phyloP scores from a whole-genome alignment of 2,113 vertebrate species.

The Fulica atra region DNA sequence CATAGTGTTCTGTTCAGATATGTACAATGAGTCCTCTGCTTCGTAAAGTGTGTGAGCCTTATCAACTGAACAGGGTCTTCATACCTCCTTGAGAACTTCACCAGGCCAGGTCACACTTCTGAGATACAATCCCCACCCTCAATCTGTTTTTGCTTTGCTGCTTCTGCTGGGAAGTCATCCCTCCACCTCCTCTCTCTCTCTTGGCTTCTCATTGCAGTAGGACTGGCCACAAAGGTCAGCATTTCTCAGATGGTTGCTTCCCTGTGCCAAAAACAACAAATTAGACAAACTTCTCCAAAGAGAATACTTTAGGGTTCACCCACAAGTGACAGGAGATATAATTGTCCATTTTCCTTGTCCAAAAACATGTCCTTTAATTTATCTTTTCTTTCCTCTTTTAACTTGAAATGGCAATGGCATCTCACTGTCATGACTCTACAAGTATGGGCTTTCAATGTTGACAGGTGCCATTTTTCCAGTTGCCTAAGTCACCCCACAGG shows the following conservation, averaged over 20 bases:
- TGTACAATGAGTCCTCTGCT: background rate
- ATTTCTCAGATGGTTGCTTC: background rate
- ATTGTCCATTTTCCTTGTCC: background rate
- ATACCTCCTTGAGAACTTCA: background rate
- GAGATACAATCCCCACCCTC: background rate
- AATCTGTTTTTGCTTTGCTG: background rate
- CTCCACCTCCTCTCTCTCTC: background rate
- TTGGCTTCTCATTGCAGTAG: background rate
- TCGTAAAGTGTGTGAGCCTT: background rate
- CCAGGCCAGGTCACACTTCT: background rate
- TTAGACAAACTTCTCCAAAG: background rate
- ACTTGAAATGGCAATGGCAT: background rate
- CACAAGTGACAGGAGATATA: background rate
- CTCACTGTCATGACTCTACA: background rate
- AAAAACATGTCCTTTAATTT: background rate
- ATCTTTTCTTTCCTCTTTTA: background rate
- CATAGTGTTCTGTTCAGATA: background rate
- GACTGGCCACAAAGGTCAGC: background rate
- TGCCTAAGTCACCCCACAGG: background rate
- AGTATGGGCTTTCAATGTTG: background rate
- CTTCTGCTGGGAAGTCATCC: background rate
- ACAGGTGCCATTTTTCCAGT: background rate
- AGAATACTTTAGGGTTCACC: background rate
- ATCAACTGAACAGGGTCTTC: background rate
- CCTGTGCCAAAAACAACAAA: rapidly evolving